Percentiles rank a stretch among this genome's conserved stretches.
Conservation (phyloP, 1,140 invertebrate genomes). For the Metaphire vulgaris region DNA sequence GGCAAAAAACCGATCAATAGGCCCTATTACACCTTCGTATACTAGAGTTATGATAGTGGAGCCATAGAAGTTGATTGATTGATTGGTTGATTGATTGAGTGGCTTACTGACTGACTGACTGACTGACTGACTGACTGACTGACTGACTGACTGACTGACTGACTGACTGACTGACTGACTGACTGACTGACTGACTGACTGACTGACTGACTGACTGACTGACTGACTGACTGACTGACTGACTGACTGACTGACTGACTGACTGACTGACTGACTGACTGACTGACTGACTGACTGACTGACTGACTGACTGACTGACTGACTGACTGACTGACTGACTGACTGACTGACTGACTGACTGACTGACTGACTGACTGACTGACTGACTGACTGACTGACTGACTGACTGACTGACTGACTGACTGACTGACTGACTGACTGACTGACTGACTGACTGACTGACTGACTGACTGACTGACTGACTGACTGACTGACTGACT, state of each 20-base stretch:
- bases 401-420: slow-evolving; percentile 12
- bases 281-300: slow-evolving; percentile 18
- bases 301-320: slow-evolving; percentile 18
- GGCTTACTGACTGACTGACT: not conserved
- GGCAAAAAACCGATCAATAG: no score
- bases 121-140: slow-evolving; percentile 6
- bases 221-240: slow-evolving; percentile 7
- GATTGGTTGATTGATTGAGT: slow-evolving; percentile 1
- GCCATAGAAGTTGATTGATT: not conserved
- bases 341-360: slow-evolving; percentile 14
- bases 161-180: slow-evolving; percentile 7
- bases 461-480: slow-evolving; percentile 3
- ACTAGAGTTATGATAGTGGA: no score
- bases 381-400: slow-evolving; percentile 16
- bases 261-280: slow-evolving; percentile 11
- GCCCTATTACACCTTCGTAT: no score
- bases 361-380: slow-evolving; percentile 14
- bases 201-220: slow-evolving; percentile 7
- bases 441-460: slow-evolving; percentile 11
- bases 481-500: not conserved
- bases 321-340: slow-evolving; percentile 18
- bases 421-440: slow-evolving; percentile 16
- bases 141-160: slow-evolving; percentile 7
- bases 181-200: slow-evolving; percentile 7
- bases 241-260: slow-evolving; percentile 7